Evolutionary conservation across 1,140 invertebrate genomes (phyloP), one percentile per base, ranked within the genome.

Genomic region (Diorhabda elongata): DNA sequence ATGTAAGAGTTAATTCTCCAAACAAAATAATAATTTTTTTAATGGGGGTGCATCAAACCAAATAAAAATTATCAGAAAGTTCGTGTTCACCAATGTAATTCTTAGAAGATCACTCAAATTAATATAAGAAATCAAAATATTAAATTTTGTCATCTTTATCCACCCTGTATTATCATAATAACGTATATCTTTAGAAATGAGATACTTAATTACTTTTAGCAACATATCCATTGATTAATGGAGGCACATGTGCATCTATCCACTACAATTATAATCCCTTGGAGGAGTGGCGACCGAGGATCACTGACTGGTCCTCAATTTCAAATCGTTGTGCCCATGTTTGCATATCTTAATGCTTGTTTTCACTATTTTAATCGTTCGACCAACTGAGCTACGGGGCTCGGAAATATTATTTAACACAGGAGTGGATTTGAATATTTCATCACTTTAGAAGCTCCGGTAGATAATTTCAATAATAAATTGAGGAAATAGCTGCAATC

Each of bases 331-430:
- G 6, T 52, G n/a, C 47, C 47, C 47, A 52, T 52, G 61, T 62
- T 62, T 62, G 61, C 61, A 62, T 62, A 62, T 62, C 61, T 62
- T 62, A 62, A 62, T 62, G 44, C 61, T 62, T 62, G 61, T 62
- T 62, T 62, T 62, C 61, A 62, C 61, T 62, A 62, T 62, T 62
- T 62, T 62, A 62, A 62, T 62, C 61, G 61, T 62, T 62, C 44
- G 61, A 6, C 44, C 44, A 44, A 52, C 47, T 52, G 47, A 52
- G 47, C 47, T 8, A 52, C 6, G n/a, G 47, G 47, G 47, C n/a
- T 8, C 6, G n/a, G 47, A 52, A 52, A 52, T 52, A 52, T 52
- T 52, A 26, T 26, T 26, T 26, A 2, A 52, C n/a, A n/a, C 47
- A 52, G 47, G 47, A 52, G 47, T n/a, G 47, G 47, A 2, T 6